Base-by-base conservation (phyloP, 37 sponge, comb jelly and placozoan genomes). In the Tethya wilhelma region DNA sequence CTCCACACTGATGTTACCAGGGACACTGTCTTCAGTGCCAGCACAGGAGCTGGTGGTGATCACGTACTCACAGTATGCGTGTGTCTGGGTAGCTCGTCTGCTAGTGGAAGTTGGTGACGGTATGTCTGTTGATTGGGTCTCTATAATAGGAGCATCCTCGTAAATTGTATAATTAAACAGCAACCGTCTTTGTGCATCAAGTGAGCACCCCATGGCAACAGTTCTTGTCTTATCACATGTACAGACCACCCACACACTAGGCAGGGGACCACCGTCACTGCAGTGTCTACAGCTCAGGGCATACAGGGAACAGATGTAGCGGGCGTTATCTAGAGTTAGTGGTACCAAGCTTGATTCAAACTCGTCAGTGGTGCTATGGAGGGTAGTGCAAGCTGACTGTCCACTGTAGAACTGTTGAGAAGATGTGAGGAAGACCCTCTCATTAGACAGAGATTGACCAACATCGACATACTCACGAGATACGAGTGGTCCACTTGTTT, bases 231-330 rank as follows among this genome's bases (percentile, higher is more conserved):
- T 20, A 12, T 62, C 36, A 29, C 36, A 33, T 40, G 60, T 26
- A 64, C 86, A 86, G 0, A 79, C 25, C 9, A 84, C 46, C 78
- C 81, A 88, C 17, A 88, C 4, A 56, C 80, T 66, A 5, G 80
- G 85, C 0, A 81, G 63, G 9, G 67, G 26, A 2, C 0, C 44
- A 0, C 42, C 32, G 22, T 36, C 39, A 9, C 55, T 45, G 34
- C 69, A 23, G 25, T 53, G 12, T n/a, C n/a, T n/a, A n/a, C n/a
- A n/a, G 34, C 44, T 38, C 40, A 82, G 41, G 49, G 64, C 23
- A 40, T 81, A 82, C 7, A 84, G 64, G 39, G 90, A 84, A 17
- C 26, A n/a, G 45, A 84, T 14, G 38, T 74, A 80, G 20, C 90
- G 77, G 63, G 87, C 83, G 19, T 62, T 44, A 41, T 82, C 69